These are phyloP conservation scores for Epinephelus fuscoguttatus DNA, from an alignment of 2,113 vertebrate genomes.

Conservation along the genomic window DNA sequence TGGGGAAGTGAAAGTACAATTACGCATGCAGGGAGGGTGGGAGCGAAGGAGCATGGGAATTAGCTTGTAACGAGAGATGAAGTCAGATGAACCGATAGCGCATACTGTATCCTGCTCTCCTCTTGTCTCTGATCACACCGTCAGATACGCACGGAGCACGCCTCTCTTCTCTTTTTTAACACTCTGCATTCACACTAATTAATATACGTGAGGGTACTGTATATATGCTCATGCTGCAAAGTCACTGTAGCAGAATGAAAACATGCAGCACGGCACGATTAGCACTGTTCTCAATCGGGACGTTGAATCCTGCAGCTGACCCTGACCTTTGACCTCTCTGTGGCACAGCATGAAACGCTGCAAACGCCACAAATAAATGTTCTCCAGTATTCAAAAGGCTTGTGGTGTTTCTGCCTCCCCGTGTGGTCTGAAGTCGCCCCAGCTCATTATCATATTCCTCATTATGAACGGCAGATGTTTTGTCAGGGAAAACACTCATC, in stretches of 20 bases:
- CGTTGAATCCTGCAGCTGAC: background rate
- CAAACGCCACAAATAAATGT: background rate
- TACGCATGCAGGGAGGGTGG: constrained; percentile 40
- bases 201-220: constrained; percentile 34
- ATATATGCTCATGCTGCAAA: constrained; percentile 33
- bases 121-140: constrained; percentile 27
- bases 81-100: constrained; percentile 54
- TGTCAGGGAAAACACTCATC: constrained; percentile 56
- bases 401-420: constrained; percentile 3
- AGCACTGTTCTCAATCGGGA: background rate
- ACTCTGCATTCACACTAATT: constrained; percentile 22
- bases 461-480: constrained; percentile 70
- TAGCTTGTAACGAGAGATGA: constrained; percentile 52
- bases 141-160: constrained; percentile 27
- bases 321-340: constrained; percentile 46
- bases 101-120: background rate
- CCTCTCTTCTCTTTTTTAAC: constrained; percentile 11
- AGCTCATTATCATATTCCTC: constrained; percentile 59
- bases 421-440: background rate
- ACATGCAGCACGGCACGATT: constrained; percentile 1
- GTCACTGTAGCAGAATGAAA: constrained; percentile 39
- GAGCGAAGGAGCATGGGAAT: constrained; percentile 40
- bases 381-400: background rate
- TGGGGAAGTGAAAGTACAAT: constrained; percentile 38
- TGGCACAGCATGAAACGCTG: background rate